These are phyloP conservation scores for Neoitamus cyanurus DNA, from an alignment of 2,888 invertebrate species.

Conservation along the genomic window DNA sequence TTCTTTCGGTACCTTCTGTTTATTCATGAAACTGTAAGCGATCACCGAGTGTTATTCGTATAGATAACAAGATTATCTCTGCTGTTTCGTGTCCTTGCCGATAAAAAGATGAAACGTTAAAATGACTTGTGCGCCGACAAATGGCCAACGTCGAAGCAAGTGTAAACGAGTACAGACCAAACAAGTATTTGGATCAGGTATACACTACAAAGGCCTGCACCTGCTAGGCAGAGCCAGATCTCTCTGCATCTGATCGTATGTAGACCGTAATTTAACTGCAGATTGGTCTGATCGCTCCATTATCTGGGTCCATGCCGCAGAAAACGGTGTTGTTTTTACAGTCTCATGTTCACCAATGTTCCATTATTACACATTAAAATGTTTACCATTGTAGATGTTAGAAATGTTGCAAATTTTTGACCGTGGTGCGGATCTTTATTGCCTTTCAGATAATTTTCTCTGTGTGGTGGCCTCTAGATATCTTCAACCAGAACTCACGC, in stretches of 20 bases:
- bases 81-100: not conserved
- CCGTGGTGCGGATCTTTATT: not conserved
- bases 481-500: not conserved
- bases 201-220: not conserved
- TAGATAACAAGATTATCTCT: not conserved
- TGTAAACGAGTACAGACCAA: not conserved
- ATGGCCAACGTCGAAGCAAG: not conserved
- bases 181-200: conserved; percentile 5
- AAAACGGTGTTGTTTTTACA: not conserved
- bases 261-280: conserved; percentile 5
- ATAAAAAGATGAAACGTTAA: not conserved
- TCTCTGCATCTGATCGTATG: not conserved
- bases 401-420: not conserved
- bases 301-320: not conserved
- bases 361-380: not conserved
- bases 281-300: conserved; percentile 1
- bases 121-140: not conserved
- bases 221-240: not conserved
- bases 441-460: not conserved
- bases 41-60: not conserved
- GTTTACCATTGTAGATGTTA: not conserved
- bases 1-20: not conserved
- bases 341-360: not conserved
- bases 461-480: not conserved
- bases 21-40: not conserved